A percentile compares a stretch with the other conserved stretches of the same genome.
These are phyloP conservation scores for Ciona savignyi DNA, from an alignment of 23 tunicate genomes.

Conservation along the genomic window DNA sequence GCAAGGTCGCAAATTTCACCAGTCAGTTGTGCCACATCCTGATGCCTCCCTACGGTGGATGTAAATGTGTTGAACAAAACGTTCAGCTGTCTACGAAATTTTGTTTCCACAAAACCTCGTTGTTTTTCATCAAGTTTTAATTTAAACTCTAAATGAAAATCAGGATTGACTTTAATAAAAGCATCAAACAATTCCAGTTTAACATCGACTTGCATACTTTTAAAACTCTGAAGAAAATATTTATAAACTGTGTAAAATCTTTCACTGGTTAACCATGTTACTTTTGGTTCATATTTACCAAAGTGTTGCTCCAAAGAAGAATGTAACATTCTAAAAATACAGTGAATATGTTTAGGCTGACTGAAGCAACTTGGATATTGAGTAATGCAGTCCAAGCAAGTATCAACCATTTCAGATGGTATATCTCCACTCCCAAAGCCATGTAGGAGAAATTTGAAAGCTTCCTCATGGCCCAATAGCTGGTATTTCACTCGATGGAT, in stretches of 20 bases:
- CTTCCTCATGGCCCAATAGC: background rate
- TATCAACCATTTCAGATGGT: background rate
- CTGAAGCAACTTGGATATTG: too few species aligned
- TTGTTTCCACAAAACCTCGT: background rate
- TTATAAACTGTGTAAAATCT: too few species aligned
- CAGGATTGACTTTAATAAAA: background rate
- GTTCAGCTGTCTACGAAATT: background rate
- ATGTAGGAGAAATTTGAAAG: background rate
- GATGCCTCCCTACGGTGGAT: background rate
- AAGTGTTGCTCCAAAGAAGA: background rate
- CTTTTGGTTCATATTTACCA: too few species aligned
- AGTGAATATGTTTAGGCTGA: background rate
- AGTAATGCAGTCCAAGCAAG: background rate
- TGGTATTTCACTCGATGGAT: background rate
- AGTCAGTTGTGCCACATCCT: background rate
- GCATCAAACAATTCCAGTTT: background rate
- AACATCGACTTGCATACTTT: background rate
- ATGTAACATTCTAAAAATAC: background rate
- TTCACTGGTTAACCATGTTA: too few species aligned
- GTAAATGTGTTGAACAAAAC: background rate
- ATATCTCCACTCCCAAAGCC: background rate
- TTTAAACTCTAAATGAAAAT: too few species aligned
- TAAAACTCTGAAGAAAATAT: background rate
- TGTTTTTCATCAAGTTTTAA: too few species aligned
- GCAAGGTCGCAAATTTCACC: background rate